Base-by-base conservation (phyloP, 2,888 invertebrate genomes). In the Toxonevra muliebris region DNA sequence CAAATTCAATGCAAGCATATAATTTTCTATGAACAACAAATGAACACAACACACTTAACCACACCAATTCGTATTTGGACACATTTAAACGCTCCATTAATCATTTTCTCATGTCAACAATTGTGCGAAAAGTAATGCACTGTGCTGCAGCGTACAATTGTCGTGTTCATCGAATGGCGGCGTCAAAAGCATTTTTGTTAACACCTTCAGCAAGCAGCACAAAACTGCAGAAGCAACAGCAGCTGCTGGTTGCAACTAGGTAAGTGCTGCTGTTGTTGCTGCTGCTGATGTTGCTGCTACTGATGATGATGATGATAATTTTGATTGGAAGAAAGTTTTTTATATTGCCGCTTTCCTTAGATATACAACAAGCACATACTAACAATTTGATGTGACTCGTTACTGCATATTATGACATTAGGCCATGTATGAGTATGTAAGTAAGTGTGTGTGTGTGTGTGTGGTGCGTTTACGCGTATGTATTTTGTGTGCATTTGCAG, bases 41-140 rank as follows among this genome's bases (percentile, higher is more conserved):
- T 30, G 7, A 30, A 30, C 30, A 30, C 30, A 30, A 30, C 30
- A 7, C 30, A 30, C 30, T 30, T 4, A 30, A 30, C 30, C 30
- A 30, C 30, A 30, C 30, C 30, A 30, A 30, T n/a, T 42, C 60
- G 5, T 54, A 65, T 65, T 59, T 60, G 60, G 53, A 17, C 42
- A 30, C 30, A 48, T 11, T 61, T 61, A 66, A 66, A 66, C 53
- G 62, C 42, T 62, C 58, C 67, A 67, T 67, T 63, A 67, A 67
- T 67, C 62, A 67, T 62, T 62, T 58, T 54, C 17, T 53, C 53
- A 40, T 66, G 61, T 55, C 50, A 57, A 55, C 61, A 61, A 19
- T 55, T 62, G 61, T 67, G 62, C 58, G 67, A 67, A 67, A 67
- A 62, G 17, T 63, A 67, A 67, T 58, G 67, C 63, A 55, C 50